Evolutionary conservation across 2,113 vertebrate species (phyloP), one percentile per base, ranked within the genome.

Genomic region (Psittacula cyanocephala): DNA sequence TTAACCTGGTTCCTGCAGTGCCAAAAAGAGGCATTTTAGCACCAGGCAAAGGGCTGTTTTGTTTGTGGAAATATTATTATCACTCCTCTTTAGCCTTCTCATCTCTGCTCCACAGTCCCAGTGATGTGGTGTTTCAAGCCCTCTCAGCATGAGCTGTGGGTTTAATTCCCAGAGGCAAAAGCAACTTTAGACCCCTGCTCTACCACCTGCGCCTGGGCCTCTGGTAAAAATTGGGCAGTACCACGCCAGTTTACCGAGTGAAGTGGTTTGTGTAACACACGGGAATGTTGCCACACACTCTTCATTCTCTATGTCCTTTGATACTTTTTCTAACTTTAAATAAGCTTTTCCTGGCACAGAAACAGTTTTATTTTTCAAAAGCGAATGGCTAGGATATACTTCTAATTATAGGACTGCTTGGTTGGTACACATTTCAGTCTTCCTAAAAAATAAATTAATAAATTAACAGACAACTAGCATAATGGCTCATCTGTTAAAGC

Each of bases 401-500:
- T 85, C 25, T 63, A 70, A 37, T 41, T 75, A 63, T 27, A 81
- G 20, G 33, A 71, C 20, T 68, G 28, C 12, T 93, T 87, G 16
- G 13, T 43, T 31, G 2, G 52, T 62, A 35, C 0, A 0, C 5
- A 57, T 68, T 80, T 87, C 29, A 79, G 11, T 37, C 59, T 91
- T 93, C 57, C 59, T 94, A 60, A 55, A 79, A 89, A 95, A 79
- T 28, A 87, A 86, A 67, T 44, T 70, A 85, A 89, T 33, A 55
- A 28, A 63, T 16, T 81, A 8, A 31, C 6, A 88, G 16, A 57
- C 33, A 89, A 68, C 13, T 17, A 92, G 15, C 7, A 44, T 52
- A 85, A 82, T 25, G 22, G 22, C 18, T 96, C 19, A 64, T 69
- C 59, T 90, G 24, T 85, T 79, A 86, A 67, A 91, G 46, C 27